These are phyloP conservation scores for Elephas maximus DNA, from an alignment of 2,113 vertebrate genomes.

Conservation along the genomic window DNA sequence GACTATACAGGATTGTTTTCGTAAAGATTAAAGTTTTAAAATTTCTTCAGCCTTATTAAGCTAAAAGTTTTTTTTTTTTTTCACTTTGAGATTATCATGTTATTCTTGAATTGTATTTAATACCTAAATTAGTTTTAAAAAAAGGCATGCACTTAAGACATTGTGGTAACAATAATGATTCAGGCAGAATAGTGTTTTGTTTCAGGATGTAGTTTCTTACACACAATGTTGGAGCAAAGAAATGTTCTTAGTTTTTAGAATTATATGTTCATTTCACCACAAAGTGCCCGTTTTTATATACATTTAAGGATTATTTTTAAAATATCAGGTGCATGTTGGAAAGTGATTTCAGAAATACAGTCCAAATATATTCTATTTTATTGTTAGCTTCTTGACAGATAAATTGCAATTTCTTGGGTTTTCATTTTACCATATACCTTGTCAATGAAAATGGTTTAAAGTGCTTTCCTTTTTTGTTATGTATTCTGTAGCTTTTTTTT, in stretches of 20 bases:
- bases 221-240: not conserved
- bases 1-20: not conserved
- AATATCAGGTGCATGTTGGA: conserved; percentile 31
- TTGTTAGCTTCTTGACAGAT: not conserved
- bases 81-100: not conserved
- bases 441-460: conserved; percentile 40
- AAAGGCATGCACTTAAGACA: not conserved
- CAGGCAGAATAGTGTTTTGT: not conserved
- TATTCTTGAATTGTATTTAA: conserved; percentile 46
- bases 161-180: not conserved
- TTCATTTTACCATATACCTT: conserved; percentile 28
- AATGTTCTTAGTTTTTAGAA: conserved; percentile 39
- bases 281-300: conserved; percentile 76
- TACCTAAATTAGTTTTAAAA: not conserved
- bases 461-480: conserved; percentile 11
- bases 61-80: not conserved
- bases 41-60: conserved; percentile 15
- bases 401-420: conserved; percentile 8
- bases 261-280: conserved; percentile 63
- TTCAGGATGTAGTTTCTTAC: not conserved
- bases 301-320: conserved; percentile 66
- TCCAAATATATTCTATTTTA: conserved; percentile 11
- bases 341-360: conserved; percentile 48
- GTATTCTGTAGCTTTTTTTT: not conserved
- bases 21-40: conserved; percentile 62